Percentiles rank a stretch among this genome's conserved stretches.
These are phyloP conservation scores for Numenius arquata DNA, from an alignment of 2,113 vertebrate species.

Conservation along the genomic window DNA sequence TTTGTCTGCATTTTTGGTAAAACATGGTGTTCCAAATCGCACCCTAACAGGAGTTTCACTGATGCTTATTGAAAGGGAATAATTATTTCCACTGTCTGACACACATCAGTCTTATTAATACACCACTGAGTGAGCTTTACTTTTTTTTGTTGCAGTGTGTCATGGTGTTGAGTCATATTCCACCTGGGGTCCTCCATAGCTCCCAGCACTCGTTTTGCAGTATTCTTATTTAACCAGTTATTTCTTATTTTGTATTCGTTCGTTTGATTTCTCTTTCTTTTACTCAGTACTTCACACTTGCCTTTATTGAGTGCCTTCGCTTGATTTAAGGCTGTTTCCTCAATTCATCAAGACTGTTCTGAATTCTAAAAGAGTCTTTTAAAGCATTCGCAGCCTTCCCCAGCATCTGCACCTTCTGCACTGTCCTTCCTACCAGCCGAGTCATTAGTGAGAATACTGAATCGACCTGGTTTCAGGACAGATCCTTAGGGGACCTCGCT, in stretches of 20 bases:
- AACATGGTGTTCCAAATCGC: background rate
- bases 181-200: background rate
- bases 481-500: background rate
- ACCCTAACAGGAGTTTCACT: background rate
- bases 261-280: background rate
- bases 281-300: background rate
- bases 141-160: background rate
- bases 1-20: background rate
- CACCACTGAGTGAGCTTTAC: background rate
- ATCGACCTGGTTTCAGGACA: background rate
- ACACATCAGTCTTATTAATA: background rate
- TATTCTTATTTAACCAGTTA: background rate
- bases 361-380: background rate
- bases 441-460: background rate
- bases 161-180: slow-evolving; percentile 14
- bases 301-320: background rate
- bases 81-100: background rate
- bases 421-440: background rate
- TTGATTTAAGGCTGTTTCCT: background rate
- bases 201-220: background rate
- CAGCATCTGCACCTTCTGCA: background rate
- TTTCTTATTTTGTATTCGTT: background rate
- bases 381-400: background rate
- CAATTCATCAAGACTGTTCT: background rate
- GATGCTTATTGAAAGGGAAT: background rate